Conservation (phyloP, 2,888 invertebrate species). For the Polyploca ridens region DNA sequence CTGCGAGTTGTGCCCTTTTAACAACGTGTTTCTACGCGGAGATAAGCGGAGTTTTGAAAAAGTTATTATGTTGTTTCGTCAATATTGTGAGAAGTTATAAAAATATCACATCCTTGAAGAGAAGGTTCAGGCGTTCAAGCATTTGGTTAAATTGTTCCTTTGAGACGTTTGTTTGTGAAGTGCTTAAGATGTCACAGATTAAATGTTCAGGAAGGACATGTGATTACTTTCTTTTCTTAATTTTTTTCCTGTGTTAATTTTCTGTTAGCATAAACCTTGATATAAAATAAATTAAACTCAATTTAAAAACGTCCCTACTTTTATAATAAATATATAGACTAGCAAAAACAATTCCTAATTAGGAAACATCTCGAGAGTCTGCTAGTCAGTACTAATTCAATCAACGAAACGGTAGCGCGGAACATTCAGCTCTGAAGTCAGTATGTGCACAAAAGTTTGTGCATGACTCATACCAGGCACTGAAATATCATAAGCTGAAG, state of each 20-base stretch:
- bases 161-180: too few relatives aligned
- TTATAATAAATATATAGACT: not conserved
- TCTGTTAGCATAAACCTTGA: too few relatives aligned
- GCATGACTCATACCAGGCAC: constrained; percentile 19
- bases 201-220: too few relatives aligned
- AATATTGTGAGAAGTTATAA: constrained; percentile 4
- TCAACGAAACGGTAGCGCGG: constrained; percentile 30
- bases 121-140: not conserved
- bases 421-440: constrained; percentile 19
- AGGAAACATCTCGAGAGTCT: not conserved
- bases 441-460: constrained; percentile 35
- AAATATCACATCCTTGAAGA: constrained; percentile 18
- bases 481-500: constrained; percentile 45
- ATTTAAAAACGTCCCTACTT: too few relatives aligned
- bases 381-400: constrained; percentile 36
- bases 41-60: constrained; percentile 24
- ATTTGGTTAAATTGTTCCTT: too few relatives aligned
- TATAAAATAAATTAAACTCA: too few relatives aligned
- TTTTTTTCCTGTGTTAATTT: too few relatives aligned
- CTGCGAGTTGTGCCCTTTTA: constrained; percentile 34
- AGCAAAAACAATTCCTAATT: not conserved
- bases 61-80: constrained; percentile 26
- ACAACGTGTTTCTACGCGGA: constrained; percentile 20
- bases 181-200: too few relatives aligned
- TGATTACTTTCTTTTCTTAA: too few relatives aligned